phyloP scores from a whole-genome alignment of 1,140 invertebrate species.

The Saxidomus purpurata region DNA sequence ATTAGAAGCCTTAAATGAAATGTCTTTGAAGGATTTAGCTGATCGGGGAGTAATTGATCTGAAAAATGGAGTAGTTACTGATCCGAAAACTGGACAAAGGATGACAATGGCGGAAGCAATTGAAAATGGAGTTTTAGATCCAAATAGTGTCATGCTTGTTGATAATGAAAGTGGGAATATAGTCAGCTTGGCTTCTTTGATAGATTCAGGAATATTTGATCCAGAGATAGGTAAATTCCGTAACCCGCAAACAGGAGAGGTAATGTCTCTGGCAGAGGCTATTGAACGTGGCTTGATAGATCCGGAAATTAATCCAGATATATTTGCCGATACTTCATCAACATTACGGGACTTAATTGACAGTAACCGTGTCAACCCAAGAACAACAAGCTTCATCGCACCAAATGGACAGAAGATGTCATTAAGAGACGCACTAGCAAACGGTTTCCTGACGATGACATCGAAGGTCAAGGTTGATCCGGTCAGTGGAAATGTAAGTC shows the following conservation, averaged over 20 bases:
- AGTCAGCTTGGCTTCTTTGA: slow-evolving; percentile 76
- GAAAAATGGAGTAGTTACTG: slow-evolving; percentile 73
- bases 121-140: slow-evolving; percentile 75
- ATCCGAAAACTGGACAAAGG: slow-evolving; percentile 73
- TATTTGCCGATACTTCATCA: slow-evolving; percentile 77
- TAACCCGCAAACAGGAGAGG: slow-evolving; percentile 91
- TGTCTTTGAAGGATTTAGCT: slow-evolving; percentile 90
- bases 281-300: slow-evolving; percentile 92
- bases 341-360: slow-evolving; percentile 82
- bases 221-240: slow-evolving; percentile 91
- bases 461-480: slow-evolving; percentile 92
- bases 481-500: slow-evolving; percentile 86
- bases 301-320: slow-evolving; percentile 74
- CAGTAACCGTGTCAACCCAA: slow-evolving; percentile 79
- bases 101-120: slow-evolving; percentile 88
- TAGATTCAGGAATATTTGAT: slow-evolving; percentile 88
- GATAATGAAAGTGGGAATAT: slow-evolving; percentile 79
- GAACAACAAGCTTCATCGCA: slow-evolving; percentile 81
- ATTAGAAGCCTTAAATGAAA: slow-evolving; percentile 90
- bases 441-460: slow-evolving; percentile 86
- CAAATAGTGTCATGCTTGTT: slow-evolving; percentile 80
- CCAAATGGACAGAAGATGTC: slow-evolving; percentile 82
- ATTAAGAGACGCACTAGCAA: slow-evolving; percentile 82
- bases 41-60: slow-evolving; percentile 89
- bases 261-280: slow-evolving; percentile 91